Evolutionary conservation across 2,113 vertebrate species (phyloP), one percentile per base, ranked within the genome.

Genomic region (Echinops telfairi): DNA sequence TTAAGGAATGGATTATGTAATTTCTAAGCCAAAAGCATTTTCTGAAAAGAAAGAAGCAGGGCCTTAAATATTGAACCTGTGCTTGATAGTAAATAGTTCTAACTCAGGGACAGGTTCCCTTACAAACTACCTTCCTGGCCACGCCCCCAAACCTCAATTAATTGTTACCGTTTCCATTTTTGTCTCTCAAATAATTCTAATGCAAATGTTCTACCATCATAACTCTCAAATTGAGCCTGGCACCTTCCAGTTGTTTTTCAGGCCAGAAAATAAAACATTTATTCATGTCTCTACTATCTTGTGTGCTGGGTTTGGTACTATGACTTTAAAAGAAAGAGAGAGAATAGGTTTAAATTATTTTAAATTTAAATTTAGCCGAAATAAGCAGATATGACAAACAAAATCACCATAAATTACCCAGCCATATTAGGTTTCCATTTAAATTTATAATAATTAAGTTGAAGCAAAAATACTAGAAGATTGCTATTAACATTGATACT

Each of bases 41-140:
- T 87, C 92, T 86, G 82, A 91, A 94, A 94, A 89, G 70, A 88
- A 92, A 78, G 38, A 5, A 75, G n/a, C 70, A 6, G 4, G n/a
- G 43, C 60, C 23, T 10, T 76, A 79, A 89, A 94, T 89, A 90
- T 70, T n/a, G 58, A 40, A 66, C 29, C 27, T 33, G 6, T 14
- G 27, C 6, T 14, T 23, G 85, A 78, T 38, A 2, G 62, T 53
- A 53, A 53, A 84, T 60, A 83, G 25, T 83, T 91, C 33, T 68
- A 78, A 81, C 1, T 15, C 33, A 68, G 40, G 27, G 2, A 36
- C 29, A 60, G 47, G 17, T 16, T 70, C 31, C 66, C 27, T 40
- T 76, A 73, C 27, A 89, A 91, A 23, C 66, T 68, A 86, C 36
- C 73, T 68, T 12, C 58, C 47, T 31, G 14, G 5, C 20, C n/a